Conservation (phyloP, 2,113 vertebrate genomes). For the Syngnathus floridae region DNA sequence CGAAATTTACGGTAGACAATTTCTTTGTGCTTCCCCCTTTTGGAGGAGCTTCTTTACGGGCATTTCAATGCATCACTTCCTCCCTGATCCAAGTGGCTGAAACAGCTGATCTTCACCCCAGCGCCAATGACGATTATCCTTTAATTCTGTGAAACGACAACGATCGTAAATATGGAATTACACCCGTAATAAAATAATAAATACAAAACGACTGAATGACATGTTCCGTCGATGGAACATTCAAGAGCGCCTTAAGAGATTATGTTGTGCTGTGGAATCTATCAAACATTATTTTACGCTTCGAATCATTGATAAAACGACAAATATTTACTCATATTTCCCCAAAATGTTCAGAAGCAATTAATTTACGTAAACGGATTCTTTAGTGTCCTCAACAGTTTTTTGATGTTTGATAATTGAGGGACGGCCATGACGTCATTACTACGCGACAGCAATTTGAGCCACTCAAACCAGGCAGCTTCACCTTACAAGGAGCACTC, state of each 20-base stretch:
- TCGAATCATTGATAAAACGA: background rate
- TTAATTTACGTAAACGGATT: background rate
- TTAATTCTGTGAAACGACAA: constrained; percentile 1
- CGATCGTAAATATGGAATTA: background rate
- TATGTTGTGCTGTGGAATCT: background rate
- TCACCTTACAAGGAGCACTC: background rate
- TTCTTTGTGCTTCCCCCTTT: constrained; percentile 70
- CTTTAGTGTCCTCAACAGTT: background rate
- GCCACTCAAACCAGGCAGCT: background rate
- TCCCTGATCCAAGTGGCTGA: constrained; percentile 37
- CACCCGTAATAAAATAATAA: background rate
- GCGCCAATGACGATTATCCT: constrained; percentile 2
- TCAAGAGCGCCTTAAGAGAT: background rate
- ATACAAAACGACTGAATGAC: background rate
- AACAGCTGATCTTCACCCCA: constrained; percentile 53
- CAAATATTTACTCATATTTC: background rate
- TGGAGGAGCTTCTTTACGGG: constrained; percentile 65
- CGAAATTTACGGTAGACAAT: constrained; percentile 29
- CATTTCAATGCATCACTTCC: constrained; percentile 74
- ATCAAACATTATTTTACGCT: background rate
- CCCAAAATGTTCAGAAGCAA: background rate
- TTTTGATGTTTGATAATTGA: too few relatives aligned
- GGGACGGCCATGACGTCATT: background rate
- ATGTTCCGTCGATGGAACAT: constrained; percentile 4
- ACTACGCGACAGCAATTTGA: background rate